Base-by-base conservation (phyloP, 2,797 vertebrate species). In the Etheostoma nigrum region DNA sequence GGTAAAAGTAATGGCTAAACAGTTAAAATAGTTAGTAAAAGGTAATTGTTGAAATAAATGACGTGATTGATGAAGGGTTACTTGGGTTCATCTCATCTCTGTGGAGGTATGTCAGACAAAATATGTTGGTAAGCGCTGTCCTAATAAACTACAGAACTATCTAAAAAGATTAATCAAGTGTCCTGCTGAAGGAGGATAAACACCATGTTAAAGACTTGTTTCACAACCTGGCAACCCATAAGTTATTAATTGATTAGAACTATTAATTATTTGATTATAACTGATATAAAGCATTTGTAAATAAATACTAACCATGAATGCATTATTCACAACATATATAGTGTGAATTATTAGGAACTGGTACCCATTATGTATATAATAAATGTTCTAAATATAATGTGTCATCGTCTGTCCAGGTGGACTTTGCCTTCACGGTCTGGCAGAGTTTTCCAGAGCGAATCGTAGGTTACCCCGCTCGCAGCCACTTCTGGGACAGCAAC, bases 361-460 rank as follows among this genome's bases (percentile, higher is more conserved):
- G 1, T 25, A 6, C 1, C 19, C 4, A 21, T 48, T 9, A 14
- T 36, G 10, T 8, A 6, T 13, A 25, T n/a, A 9, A 15, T 33
- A 42, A 6, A 33, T 25, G 6, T 18, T 44, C 10, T 54, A 36
- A 16, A n/a, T 16, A 15, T 30, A 47, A 7, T 65, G 13, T 27
- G n/a, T 45, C 1, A 65, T 9, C 67, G 11, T 80, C 15, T 23
- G 77, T 77, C n/a, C 94, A 99, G 98, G 98, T 99, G 96, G 98
- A 99, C 94, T 99, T 99, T 86, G 97, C 98, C 90, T 99, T 99
- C 91, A 99, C 97, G 0, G 97, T 99, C 71, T 99, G 98, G 98
- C 97, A 98, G 94, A 99, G 97, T 87, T 99, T 99, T 82, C 98
- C 98, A 0, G 98, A 99, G 88, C 96, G 98, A 67, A 98, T 99